Evolutionary conservation across 2,797 vertebrate genomes (phyloP).

Genomic region (Otolemur crassicaudatus): DNA sequence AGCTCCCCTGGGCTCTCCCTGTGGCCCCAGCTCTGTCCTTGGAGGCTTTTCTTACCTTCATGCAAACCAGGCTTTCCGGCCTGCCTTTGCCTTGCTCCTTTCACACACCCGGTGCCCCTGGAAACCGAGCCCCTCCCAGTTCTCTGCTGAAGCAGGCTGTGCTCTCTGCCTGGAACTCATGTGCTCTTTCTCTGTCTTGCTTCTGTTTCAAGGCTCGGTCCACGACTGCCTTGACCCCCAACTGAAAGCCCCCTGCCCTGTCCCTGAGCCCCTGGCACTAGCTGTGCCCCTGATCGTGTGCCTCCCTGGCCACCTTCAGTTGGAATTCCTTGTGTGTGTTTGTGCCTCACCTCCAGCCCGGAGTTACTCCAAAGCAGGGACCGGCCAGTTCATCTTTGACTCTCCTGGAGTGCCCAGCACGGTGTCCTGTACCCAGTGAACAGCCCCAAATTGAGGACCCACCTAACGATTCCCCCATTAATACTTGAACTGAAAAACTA

Average conservation of each 20-base stretch:
- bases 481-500: slow-evolving; percentile 38
- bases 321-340: neutral
- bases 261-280: neutral
- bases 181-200: neutral
- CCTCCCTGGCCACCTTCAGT: neutral
- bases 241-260: neutral
- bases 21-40: neutral
- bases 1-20: neutral
- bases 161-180: neutral
- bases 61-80: neutral
- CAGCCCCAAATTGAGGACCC: neutral
- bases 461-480: neutral
- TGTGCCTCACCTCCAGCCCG: neutral
- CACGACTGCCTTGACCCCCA: neutral
- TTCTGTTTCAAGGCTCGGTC: neutral
- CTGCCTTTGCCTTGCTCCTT: neutral
- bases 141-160: neutral
- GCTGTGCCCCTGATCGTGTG: accelerated
- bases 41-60: neutral
- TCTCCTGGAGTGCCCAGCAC: neutral
- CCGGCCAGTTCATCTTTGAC: neutral
- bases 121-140: accelerated
- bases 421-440: neutral
- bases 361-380: neutral
- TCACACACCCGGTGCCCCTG: neutral